Conservation (phyloP, 2,797 vertebrate species). For the Perdix hodgsoniae region DNA sequence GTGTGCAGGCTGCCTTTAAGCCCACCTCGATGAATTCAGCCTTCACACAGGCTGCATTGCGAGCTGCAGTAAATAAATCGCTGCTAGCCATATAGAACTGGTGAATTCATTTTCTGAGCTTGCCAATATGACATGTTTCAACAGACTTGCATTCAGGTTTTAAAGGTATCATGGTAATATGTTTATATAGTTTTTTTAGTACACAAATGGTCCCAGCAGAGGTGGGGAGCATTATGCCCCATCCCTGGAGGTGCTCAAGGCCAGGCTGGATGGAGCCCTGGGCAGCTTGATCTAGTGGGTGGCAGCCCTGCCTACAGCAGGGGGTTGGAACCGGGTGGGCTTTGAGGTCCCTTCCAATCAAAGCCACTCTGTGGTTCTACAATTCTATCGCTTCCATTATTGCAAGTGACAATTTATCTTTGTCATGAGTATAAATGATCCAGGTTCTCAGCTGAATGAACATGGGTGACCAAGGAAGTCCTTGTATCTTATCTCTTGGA, state of each 20-base stretch:
- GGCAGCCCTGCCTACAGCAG: too few relatives aligned
- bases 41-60: not conserved
- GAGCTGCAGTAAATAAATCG: not conserved
- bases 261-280: too few relatives aligned
- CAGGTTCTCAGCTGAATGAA: constrained; percentile 23
- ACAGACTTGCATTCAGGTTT: constrained; percentile 21
- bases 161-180: not conserved
- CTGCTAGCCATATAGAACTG: not conserved
- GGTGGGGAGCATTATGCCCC: not conserved
- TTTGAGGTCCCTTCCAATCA: too few relatives aligned
- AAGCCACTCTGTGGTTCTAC: too few relatives aligned
- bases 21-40: not conserved
- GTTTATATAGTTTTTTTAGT: not conserved
- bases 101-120: constrained; percentile 12
- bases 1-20: not conserved
- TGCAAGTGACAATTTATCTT: not conserved
- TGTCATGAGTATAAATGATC: not conserved
- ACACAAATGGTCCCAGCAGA: not conserved
- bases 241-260: too few relatives aligned
- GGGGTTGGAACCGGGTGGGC: too few relatives aligned
- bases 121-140: constrained; percentile 10
- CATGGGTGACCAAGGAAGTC: not conserved
- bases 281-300: too few relatives aligned
- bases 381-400: not conserved
- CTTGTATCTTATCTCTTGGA: constrained; percentile 24